Evolutionary conservation across 2,113 vertebrate genomes (phyloP).

Genomic region (Zingel zingel): DNA sequence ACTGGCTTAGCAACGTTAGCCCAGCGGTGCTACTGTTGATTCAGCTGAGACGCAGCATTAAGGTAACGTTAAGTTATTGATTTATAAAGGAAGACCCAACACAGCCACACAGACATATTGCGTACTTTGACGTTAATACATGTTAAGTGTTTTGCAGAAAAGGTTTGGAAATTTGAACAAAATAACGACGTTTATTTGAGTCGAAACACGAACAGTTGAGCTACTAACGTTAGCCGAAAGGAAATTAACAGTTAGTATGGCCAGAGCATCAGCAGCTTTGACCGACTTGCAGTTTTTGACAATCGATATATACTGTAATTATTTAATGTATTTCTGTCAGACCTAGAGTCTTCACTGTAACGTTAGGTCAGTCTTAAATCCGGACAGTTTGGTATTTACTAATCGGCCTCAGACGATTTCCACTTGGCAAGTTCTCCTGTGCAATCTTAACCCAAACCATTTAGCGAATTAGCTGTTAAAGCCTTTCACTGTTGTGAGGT

Average conservation of each 20-base stretch:
- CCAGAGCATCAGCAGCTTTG: neutral
- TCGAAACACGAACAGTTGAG: neutral
- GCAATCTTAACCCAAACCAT: constrained; percentile 8
- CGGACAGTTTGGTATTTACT: neutral
- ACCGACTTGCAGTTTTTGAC: neutral
- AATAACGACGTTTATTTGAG: neutral
- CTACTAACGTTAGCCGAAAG: neutral
- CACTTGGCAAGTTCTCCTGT: constrained; percentile 35
- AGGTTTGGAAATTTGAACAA: neutral
- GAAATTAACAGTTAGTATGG: neutral
- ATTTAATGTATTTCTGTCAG: neutral
- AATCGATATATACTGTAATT: neutral
- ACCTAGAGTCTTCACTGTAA: neutral
- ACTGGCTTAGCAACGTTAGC: constrained; percentile 40
- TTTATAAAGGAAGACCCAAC: neutral
- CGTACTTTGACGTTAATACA: neutral
- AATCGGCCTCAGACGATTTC: constrained; percentile 32
- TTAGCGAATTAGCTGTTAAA: constrained; percentile 18
- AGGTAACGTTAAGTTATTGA: neutral
- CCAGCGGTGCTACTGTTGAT: constrained; percentile 10
- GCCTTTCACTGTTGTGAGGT: neutral
- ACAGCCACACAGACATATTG: accelerated
- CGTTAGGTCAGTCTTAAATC: neutral
- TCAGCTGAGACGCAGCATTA: constrained; percentile 2
- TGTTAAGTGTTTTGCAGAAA: neutral